Base-by-base conservation (phyloP, 2,797 vertebrate species). In the Numenius phaeopus region DNA sequence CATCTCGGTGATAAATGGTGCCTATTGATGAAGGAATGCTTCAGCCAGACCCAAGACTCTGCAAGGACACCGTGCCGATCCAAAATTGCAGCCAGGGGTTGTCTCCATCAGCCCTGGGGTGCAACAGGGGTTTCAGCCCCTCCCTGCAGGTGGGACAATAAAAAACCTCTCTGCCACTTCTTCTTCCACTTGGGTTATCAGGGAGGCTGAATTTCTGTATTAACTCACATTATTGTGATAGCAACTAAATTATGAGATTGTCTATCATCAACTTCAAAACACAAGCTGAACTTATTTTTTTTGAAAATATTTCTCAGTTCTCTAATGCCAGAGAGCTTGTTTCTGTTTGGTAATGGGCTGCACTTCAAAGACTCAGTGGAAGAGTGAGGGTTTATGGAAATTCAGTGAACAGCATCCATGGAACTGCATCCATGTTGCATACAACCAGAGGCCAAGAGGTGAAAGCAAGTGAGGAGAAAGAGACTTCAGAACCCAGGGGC, bases 1-100 rank as follows among this genome's bases (percentile, higher is more conserved):
- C 94, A 97, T 97, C 94, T 71, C 5, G 2, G 64, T 97, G 97
- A 98, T 97, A 97, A 97, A 97, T 96, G 82, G 92, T 95, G 76
- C 88, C 85, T 81, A 18, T 46, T 90, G 95, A 94, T 64, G 92
- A 86, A 94, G 87, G 81, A 97, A 89, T 87, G 83, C 67, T 95
- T 91, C 89, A 87, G 72, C 59, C 64, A 90, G 89, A 73, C 27
- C 64, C 90, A 54, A 0, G 1, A 9, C 44, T 72, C 83, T 47
- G 67, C 49, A 57, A 94, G 88, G 88, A 94, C 61, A 77, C 24
- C 1, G 6, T 27, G n/a, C 83, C 0, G 1, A 65, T 81, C 89
- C 15, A 5, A 83, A 78, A 65, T 54, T 80, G 40, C 52, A 77
- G 29, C 50, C 50, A 79, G 67, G 58, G 19, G 8, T 54, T 87